phyloP scores from a whole-genome alignment of 2,888 invertebrate species.

The Sphecodes monilicornis region DNA sequence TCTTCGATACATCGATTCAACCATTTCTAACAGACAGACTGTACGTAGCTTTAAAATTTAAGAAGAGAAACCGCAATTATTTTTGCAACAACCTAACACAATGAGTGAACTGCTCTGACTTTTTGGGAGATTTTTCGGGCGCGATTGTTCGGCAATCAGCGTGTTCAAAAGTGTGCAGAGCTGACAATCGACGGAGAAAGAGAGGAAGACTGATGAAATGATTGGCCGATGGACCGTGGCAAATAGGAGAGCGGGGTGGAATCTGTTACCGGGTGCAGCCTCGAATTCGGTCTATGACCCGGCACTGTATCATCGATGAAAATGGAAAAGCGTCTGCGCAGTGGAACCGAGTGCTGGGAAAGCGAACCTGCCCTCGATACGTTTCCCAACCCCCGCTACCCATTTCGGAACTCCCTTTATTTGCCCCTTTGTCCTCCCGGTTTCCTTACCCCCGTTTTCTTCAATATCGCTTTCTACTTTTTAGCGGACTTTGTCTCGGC shows the following conservation, averaged over 20 bases:
- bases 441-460: not conserved
- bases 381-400: not conserved
- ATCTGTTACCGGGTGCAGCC: constrained; percentile 43
- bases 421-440: not conserved
- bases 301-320: constrained; percentile 57
- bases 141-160: not conserved
- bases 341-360: not conserved
- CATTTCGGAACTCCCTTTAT: not conserved
- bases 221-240: constrained; percentile 39
- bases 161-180: not conserved
- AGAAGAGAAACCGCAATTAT: too few species aligned
- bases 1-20: too few species aligned
- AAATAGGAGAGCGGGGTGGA: constrained; percentile 16
- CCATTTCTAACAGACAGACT: too few species aligned
- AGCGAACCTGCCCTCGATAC: not conserved
- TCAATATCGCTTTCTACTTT: not conserved
- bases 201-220: not conserved
- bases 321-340: constrained; percentile 63
- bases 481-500: not conserved
- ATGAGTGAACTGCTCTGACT: not conserved
- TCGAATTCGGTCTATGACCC: constrained; percentile 49
- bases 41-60: too few species aligned
- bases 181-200: not conserved
- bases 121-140: not conserved
- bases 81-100: too few species aligned